Evolutionary conservation across 1,140 invertebrate species (phyloP).

Genomic region (Caenorhabditis briggsae): DNA sequence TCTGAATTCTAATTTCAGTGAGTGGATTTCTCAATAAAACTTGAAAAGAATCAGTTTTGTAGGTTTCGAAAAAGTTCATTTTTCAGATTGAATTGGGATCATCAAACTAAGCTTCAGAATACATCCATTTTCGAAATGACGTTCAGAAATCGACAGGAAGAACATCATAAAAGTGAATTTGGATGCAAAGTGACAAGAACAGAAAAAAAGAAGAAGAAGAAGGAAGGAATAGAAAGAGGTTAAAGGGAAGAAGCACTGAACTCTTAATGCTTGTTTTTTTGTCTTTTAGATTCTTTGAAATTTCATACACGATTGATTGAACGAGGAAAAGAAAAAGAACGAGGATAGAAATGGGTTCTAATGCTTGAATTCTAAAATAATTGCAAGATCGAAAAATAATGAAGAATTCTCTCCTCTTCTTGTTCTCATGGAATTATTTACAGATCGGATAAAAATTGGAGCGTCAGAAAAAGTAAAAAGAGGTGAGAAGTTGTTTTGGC

Average conservation of each 20-base stretch:
- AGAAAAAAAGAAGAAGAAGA: not conserved
- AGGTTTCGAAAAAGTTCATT: too few species aligned
- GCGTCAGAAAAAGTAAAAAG: not conserved
- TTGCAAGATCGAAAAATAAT: not conserved
- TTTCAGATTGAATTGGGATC: too few species aligned
- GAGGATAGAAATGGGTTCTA: not conserved
- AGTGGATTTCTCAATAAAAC: too few species aligned
- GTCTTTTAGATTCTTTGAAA: not conserved
- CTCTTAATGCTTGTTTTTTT: not conserved
- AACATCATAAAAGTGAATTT: constrained; percentile 51
- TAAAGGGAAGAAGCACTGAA: constrained; percentile 2
- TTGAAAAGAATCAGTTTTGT: too few species aligned
- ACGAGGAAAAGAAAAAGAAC: not conserved
- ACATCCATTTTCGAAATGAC: not conserved
- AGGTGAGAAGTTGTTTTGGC: not conserved
- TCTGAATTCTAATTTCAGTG: too few species aligned
- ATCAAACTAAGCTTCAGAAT: too few species aligned
- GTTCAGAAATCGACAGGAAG: constrained; percentile 44
- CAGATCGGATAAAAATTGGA: not conserved
- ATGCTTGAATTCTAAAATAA: too few species aligned
- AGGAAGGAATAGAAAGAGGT: not conserved
- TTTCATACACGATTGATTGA: not conserved
- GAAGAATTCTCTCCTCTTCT: not conserved
- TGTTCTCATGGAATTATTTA: not conserved
- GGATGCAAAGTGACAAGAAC: constrained; percentile 11